Conservation (phyloP, 2,888 invertebrate genomes). For the Melieria crassipennis region DNA sequence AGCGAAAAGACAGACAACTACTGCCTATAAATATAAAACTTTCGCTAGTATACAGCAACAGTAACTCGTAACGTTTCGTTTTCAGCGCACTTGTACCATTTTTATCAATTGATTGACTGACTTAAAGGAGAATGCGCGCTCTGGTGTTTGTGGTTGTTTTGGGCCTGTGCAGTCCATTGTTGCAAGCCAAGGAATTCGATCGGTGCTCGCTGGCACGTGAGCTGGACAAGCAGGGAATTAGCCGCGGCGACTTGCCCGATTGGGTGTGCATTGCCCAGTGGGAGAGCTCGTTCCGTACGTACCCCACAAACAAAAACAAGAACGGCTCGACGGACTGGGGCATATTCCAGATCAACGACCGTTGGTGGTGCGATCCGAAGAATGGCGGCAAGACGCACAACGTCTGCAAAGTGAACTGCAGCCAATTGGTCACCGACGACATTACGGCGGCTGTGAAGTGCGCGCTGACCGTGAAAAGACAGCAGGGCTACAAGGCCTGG, state of each 20-base stretch:
- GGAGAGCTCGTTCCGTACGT: conserved; percentile 54
- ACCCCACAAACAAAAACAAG: conserved; percentile 55
- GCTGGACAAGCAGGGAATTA: conserved; percentile 42
- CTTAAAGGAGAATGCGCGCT: no score
- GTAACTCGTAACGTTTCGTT: no score
- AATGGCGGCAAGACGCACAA: conserved; percentile 35
- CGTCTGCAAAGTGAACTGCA: conserved; percentile 45
- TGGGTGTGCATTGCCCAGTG: conserved; percentile 41
- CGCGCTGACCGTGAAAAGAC: conserved; percentile 43
- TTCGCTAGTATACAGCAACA: no score
- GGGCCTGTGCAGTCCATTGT: not conserved
- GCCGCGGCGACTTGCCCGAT: conserved; percentile 32
- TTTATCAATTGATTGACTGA: no score
- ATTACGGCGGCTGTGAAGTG: conserved; percentile 43
- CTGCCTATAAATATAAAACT: no score
- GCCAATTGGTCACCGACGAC: conserved; percentile 40
- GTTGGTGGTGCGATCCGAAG: conserved; percentile 47
- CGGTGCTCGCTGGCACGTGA: conserved; percentile 34
- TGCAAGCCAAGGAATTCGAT: not conserved
- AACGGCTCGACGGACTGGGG: conserved; percentile 62
- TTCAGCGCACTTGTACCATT: no score
- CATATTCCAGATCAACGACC: conserved; percentile 50
- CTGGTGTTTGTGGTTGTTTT: not conserved
- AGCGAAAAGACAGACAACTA: no score
- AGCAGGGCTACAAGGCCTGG: conserved; percentile 46